Percentiles rank a stretch among this genome's conserved stretches.
These are phyloP conservation scores for Pyrrhosoma nymphula DNA, from an alignment of 2,888 invertebrate genomes.

Conservation along the genomic window DNA sequence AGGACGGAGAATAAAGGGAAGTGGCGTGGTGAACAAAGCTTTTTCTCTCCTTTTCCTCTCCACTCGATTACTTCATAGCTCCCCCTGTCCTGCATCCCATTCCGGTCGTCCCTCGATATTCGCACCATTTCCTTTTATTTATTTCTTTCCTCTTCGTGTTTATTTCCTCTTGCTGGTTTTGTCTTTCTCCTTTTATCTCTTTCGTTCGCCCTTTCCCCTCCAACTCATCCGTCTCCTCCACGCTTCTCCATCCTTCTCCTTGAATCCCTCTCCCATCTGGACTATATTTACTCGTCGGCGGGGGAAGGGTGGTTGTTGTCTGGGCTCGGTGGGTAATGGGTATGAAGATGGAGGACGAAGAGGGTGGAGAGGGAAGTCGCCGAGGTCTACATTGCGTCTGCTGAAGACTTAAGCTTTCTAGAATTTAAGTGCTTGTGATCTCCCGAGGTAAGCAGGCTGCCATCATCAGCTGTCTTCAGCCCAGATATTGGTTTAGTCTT, in stretches of 20 bases:
- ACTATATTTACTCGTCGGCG: slow-evolving; percentile 34
- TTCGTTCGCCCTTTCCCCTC: neutral
- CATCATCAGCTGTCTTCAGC: too few relatives aligned
- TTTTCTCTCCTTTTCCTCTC: neutral
- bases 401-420: neutral
- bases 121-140: slow-evolving; percentile 19
- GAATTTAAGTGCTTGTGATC: neutral
- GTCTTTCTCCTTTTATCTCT: neutral
- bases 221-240: neutral
- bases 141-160: neutral
- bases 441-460: neutral
- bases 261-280: neutral
- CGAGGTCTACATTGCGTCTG: neutral
- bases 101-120: neutral
- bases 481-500: too few relatives aligned
- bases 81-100: neutral
- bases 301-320: slow-evolving; percentile 47
- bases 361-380: neutral
- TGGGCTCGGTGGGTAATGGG: neutral
- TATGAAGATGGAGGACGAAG: neutral
- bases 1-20: neutral
- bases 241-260: slow-evolving; percentile 23
- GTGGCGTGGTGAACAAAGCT: neutral
- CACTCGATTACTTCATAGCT: neutral
- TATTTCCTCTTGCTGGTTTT: neutral